Conservation (phyloP, 1,140 invertebrate species). For the Megalonaias nervosa region DNA sequence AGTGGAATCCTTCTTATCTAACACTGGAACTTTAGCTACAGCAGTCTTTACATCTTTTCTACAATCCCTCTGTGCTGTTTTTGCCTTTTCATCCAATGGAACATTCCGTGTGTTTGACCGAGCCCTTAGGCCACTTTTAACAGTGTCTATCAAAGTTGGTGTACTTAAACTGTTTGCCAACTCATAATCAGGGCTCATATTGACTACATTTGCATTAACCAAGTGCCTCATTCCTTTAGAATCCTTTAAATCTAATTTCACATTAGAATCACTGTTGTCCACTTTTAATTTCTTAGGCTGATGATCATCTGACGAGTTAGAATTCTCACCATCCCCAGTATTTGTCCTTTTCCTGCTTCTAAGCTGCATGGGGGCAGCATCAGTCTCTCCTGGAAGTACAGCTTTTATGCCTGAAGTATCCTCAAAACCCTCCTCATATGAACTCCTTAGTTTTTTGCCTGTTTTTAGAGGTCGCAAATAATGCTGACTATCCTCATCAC, state of each 20-base stretch:
- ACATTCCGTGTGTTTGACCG: constrained; percentile 25
- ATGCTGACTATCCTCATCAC: neutral
- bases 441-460: constrained; percentile 24
- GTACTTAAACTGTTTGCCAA: neutral
- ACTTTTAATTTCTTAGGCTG: constrained; percentile 22
- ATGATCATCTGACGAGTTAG: constrained; percentile 6
- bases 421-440: constrained; percentile 28
- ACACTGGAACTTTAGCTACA: constrained; percentile 1
- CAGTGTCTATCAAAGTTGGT: constrained; percentile 22
- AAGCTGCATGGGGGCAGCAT: constrained; percentile 17
- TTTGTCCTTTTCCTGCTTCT: constrained; percentile 32
- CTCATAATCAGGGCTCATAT: constrained; percentile 5
- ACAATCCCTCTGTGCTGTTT: constrained; percentile 8
- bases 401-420: neutral
- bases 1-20: constrained; percentile 23
- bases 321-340: constrained; percentile 9
- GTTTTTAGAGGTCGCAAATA: constrained; percentile 3
- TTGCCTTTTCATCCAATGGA: constrained; percentile 3
- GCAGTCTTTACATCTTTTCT: constrained; percentile 18
- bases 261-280: constrained; percentile 9
- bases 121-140: constrained; percentile 28
- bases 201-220: constrained; percentile 5
- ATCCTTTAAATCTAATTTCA: constrained; percentile 14
- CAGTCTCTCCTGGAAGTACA: constrained; percentile 2
- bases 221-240: neutral